Percentiles rank a stretch among this genome's conserved stretches.
Conservation (phyloP, 2,797 vertebrate species). For the Sebastes matsubarae region DNA sequence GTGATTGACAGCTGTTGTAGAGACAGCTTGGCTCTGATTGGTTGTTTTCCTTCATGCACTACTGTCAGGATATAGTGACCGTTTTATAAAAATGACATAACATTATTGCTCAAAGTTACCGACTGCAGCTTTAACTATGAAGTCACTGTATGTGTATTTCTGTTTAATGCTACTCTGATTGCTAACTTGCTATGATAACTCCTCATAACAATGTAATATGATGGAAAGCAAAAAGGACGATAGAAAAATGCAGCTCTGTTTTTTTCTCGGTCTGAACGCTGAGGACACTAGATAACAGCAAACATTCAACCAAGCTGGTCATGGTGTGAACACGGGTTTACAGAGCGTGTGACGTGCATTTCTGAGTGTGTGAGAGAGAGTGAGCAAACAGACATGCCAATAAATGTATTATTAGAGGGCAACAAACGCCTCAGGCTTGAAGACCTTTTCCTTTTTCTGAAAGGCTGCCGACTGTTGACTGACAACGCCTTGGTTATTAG, state of each 20-base stretch:
- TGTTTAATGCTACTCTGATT: neutral
- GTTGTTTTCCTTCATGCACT: too few relatives aligned
- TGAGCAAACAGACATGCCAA: slow-evolving; percentile 6
- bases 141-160: neutral
- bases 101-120: too few relatives aligned
- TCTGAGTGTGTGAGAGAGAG: neutral
- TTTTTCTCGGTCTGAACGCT: neutral
- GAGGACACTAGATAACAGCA: neutral
- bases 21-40: too few relatives aligned
- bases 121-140: neutral
- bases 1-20: too few relatives aligned
- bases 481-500: slow-evolving; percentile 4
- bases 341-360: neutral
- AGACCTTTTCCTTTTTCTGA: slow-evolving; percentile 8
- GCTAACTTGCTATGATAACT: neutral
- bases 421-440: slow-evolving; percentile 4
- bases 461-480: slow-evolving; percentile 33
- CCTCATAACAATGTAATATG: neutral
- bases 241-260: neutral
- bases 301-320: neutral
- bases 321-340: neutral
- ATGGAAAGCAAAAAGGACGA: neutral
- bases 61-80: too few relatives aligned
- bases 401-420: slow-evolving; percentile 28
- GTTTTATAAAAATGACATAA: too few relatives aligned